These are phyloP conservation scores for Exaiptasia diaphana DNA, from an alignment of 64 coral and sea anemone genomes.

Conservation along the genomic window DNA sequence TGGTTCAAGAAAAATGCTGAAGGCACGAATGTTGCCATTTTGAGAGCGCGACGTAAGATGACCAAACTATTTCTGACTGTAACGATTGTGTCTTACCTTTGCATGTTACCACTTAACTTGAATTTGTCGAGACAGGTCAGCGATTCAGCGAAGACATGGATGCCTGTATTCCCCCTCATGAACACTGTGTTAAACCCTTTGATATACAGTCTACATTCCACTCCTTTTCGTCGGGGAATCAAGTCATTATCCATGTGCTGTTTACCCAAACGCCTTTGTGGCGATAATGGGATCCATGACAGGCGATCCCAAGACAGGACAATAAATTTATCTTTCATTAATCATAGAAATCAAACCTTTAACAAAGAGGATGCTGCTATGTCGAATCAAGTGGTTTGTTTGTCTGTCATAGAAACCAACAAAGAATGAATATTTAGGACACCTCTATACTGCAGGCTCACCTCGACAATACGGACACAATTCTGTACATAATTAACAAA, in stretches of 20 bases:
- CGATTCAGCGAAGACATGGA: neutral
- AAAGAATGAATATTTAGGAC: no score
- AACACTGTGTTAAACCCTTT: neutral
- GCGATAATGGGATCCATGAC: no score
- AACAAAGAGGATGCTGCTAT: no score
- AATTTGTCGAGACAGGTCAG: neutral
- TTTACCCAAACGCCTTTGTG: no score
- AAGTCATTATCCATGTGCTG: neutral
- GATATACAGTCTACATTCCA: neutral
- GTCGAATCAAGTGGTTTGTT: no score
- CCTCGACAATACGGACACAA: no score
- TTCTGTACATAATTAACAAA: no score
- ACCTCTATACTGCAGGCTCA: no score
- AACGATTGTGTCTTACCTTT: slow-evolving; percentile 5
- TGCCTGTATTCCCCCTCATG: neutral
- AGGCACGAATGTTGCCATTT: neutral
- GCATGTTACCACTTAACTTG: slow-evolving; percentile 12
- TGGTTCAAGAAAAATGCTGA: neutral
- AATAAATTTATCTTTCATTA: no score
- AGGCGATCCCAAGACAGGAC: no score
- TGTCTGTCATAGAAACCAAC: no score
- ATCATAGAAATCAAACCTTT: no score
- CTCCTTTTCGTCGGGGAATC: neutral
- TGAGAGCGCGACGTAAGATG: slow-evolving; percentile 26
- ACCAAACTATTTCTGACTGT: slow-evolving; percentile 49